Conservation (phyloP, 2,113 vertebrate genomes). For the Passer domesticus region DNA sequence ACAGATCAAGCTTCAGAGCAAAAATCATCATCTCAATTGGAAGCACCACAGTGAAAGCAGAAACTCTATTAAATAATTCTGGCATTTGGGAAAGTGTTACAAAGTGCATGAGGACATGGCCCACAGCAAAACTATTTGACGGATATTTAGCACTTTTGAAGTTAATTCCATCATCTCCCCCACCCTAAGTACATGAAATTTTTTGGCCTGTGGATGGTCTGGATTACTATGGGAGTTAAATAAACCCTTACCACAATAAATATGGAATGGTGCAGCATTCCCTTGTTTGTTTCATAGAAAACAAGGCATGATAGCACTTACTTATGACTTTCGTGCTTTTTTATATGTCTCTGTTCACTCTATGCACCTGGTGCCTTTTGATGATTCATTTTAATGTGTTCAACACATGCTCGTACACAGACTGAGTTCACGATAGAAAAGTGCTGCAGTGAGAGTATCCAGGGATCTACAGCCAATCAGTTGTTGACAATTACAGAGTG, state of each 20-base stretch:
- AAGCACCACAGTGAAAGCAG: not conserved
- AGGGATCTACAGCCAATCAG: slow-evolving; percentile 31
- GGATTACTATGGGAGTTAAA: not conserved
- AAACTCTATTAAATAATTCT: not conserved
- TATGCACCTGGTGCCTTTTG: slow-evolving; percentile 55
- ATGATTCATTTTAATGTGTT: slow-evolving; percentile 65
- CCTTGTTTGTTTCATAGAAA: slow-evolving; percentile 44
- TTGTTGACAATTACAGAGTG: slow-evolving; percentile 21
- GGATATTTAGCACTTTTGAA: not conserved
- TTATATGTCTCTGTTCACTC: slow-evolving; percentile 21
- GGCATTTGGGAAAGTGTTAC: not conserved
- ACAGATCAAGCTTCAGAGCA: not conserved
- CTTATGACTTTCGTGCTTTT: not conserved
- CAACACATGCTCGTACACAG: slow-evolving; percentile 28
- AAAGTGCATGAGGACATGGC: not conserved
- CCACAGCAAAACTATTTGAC: not conserved
- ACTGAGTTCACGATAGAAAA: not conserved
- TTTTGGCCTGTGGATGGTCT: not conserved
- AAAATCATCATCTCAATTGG: not conserved
- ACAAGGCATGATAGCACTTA: slow-evolving; percentile 42
- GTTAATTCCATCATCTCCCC: not conserved
- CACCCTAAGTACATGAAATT: not conserved
- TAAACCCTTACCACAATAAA: not conserved
- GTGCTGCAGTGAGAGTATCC: not conserved
- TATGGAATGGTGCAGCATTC: not conserved